Percentiles rank a stretch among this genome's conserved stretches.
Conservation (phyloP, 2,797 vertebrate species). For the Momotus momota region DNA sequence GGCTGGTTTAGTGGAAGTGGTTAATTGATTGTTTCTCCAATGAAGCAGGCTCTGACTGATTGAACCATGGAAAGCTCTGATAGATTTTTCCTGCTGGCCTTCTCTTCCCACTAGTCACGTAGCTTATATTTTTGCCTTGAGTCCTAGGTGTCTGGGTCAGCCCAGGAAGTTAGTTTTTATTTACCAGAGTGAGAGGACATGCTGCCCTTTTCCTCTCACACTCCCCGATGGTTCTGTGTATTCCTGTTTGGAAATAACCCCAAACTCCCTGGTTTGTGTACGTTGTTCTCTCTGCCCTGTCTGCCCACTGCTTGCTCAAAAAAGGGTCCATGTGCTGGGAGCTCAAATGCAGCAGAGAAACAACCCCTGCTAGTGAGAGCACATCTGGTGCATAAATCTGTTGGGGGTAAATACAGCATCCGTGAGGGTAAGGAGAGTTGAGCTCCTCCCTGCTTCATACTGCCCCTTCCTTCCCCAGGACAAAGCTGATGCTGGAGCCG, state of each 20-base stretch:
- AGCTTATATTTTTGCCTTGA: slow-evolving; percentile 31
- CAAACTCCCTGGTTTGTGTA: background rate
- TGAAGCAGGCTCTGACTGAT: slow-evolving; percentile 39
- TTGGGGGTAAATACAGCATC: background rate
- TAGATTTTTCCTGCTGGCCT: slow-evolving; percentile 61
- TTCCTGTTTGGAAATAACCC: slow-evolving; percentile 2
- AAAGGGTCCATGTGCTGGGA: background rate
- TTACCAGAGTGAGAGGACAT: background rate
- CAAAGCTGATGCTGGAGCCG: background rate
- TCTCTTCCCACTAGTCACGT: slow-evolving; percentile 38
- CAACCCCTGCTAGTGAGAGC: background rate
- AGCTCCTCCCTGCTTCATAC: background rate
- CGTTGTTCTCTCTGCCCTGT: slow-evolving; percentile 6
- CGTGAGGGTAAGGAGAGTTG: background rate
- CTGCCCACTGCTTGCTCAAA: slow-evolving; percentile 18
- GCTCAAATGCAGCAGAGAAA: background rate
- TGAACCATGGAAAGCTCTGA: slow-evolving; percentile 62
- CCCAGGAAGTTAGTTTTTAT: background rate
- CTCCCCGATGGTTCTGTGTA: background rate
- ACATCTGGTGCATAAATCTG: background rate
- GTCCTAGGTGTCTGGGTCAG: slow-evolving; percentile 4
- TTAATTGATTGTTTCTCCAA: slow-evolving; percentile 60
- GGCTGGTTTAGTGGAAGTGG: slow-evolving; percentile 43
- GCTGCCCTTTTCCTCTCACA: background rate
- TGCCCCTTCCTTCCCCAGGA: background rate